Conservation (phyloP, 2,797 vertebrate species). For the Threskiornis aethiopicus region DNA sequence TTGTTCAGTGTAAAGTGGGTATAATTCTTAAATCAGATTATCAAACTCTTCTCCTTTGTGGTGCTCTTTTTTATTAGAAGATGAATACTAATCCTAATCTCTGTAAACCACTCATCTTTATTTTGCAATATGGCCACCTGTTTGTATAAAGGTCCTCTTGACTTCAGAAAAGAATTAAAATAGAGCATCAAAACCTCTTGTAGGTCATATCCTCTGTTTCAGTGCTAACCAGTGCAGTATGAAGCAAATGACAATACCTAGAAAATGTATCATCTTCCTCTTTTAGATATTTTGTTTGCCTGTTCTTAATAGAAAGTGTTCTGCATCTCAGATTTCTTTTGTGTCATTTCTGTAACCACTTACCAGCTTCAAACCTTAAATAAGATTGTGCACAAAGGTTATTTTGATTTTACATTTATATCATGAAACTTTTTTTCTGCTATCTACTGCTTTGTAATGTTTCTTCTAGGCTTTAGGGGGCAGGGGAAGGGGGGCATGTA, state of each 20-base stretch:
- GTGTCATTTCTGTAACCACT: not conserved
- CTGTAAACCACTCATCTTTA: not conserved
- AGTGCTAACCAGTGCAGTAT: not conserved
- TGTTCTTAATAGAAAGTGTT: not conserved
- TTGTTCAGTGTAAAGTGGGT: not conserved
- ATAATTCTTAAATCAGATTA: not conserved
- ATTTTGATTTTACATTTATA: not conserved
- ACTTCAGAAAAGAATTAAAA: not conserved
- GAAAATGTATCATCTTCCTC: not conserved
- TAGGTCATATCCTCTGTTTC: not conserved
- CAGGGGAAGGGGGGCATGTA: fast-evolving
- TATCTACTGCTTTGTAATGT: not conserved
- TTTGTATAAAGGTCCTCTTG: not conserved
- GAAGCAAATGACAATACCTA: not conserved
- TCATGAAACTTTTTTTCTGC: not conserved
- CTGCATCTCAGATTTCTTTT: not conserved
- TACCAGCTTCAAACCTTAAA: not conserved
- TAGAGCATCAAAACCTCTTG: not conserved
- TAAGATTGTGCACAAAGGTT: not conserved
- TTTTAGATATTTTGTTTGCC: not conserved
- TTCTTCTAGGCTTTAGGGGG: not conserved
- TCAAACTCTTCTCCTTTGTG: not conserved
- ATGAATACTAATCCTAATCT: not conserved
- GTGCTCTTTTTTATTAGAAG: not conserved
- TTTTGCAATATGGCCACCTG: not conserved